Base-by-base conservation (phyloP, 2,113 vertebrate genomes). In the Tamias sibiricus region DNA sequence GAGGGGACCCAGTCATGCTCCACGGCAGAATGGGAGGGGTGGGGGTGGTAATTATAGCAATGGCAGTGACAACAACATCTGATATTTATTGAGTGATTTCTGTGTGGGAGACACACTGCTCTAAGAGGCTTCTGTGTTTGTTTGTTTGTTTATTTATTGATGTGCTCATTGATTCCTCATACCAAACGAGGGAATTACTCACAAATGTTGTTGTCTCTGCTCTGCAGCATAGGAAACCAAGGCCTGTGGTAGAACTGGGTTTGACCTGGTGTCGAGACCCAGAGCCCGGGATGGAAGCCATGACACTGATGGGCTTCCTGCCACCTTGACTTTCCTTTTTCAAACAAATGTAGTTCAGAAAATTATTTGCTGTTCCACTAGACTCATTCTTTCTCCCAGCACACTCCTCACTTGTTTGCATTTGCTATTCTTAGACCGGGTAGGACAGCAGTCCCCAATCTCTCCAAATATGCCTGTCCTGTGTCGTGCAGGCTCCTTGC, bases 31-130 rank as follows among this genome's bases (percentile, higher is more conserved):
- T 35, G 32, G 64, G 30, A 32, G 2, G 30, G 64, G 2, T 8
- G 4, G 13, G 6, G 2, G 1, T 24, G 32, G 9, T 2, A 4
- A 0, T 24, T 17, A n/a, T 3, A 69, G 20, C 1, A 1, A 0
- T n/a, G n/a, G 0, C 32, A 4, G 0, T 22, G 57, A 35, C 1
- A 30, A 0, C 30, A 0, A 2, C 26, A 30, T 3, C 72, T 4
- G 0, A 5, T 0, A 0, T 6, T 30, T 64, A 1, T 12, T 0
- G 72, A 62, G 13, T 0, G 19, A 4, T 30, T 49, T 19, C 14
- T 26, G 1, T 19, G 19, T 54, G 52, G 16, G 49, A 71, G 64
- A 17, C 1, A 22, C 1, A 0, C 16, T 8, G 0, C 4, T 62
- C n/a, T 24, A 0, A 4, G 20, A 7, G 14, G 32, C 57, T 13